A percentile compares a stretch with the other conserved stretches of the same genome.
phyloP scores from a whole-genome alignment of 2,888 invertebrate species.

The Trachelus troglodyta region DNA sequence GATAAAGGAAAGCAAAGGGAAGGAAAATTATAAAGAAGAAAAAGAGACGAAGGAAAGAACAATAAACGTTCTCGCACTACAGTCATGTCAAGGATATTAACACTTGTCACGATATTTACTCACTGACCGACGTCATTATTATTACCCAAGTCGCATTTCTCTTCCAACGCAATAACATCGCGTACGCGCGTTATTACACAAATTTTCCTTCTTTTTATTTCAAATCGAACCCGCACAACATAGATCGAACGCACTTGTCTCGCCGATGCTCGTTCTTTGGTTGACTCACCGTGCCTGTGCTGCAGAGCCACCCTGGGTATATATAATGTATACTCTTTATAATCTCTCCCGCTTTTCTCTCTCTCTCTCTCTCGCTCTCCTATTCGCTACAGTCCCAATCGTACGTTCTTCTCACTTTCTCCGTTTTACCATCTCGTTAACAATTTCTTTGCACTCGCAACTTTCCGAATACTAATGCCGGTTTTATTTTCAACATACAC shows the following conservation, averaged over 20 bases:
- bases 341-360: neutral
- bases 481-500: slow-evolving; percentile 16
- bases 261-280: slow-evolving; percentile 30
- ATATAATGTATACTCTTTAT: neutral
- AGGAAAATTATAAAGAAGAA: neutral
- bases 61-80: neutral
- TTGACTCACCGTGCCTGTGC: slow-evolving; percentile 45
- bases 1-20: neutral
- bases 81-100: neutral
- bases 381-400: slow-evolving; percentile 19
- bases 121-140: neutral
- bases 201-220: neutral
- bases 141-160: neutral
- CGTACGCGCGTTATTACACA: neutral
- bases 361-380: slow-evolving; percentile 1
- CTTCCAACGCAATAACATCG: neutral
- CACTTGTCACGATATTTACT: neutral
- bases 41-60: neutral
- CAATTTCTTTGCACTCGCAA: neutral
- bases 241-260: slow-evolving; percentile 19
- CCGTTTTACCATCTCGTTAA: neutral
- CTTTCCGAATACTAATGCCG: slow-evolving; percentile 3
- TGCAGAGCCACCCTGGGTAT: slow-evolving; percentile 38
- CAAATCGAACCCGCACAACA: neutral
- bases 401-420: slow-evolving; percentile 10